Percentiles rank a stretch among this genome's conserved stretches.
These are phyloP conservation scores for Thamnaconus septentrionalis DNA, from an alignment of 2,113 vertebrate genomes.

Conservation along the genomic window DNA sequence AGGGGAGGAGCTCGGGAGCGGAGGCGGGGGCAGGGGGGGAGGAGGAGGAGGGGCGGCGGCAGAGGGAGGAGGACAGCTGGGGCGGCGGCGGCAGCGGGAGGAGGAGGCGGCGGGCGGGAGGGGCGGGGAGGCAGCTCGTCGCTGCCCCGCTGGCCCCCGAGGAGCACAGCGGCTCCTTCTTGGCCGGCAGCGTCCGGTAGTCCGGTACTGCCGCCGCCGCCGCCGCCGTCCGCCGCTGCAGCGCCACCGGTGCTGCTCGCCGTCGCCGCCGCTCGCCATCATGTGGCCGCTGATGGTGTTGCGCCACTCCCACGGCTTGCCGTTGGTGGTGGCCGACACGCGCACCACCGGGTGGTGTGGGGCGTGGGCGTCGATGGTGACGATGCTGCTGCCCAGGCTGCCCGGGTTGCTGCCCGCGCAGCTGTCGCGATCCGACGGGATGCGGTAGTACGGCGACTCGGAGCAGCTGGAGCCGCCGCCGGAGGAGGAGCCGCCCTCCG, in stretches of 20 bases:
- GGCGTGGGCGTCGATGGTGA: constrained; percentile 92
- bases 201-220: constrained; percentile 70
- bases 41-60: constrained; percentile 40
- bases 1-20: constrained; percentile 32
- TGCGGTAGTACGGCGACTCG: constrained; percentile 90
- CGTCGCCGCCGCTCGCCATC: constrained; percentile 29
- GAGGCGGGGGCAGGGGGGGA: constrained; percentile 53
- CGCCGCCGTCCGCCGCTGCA: constrained; percentile 70
- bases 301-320: constrained; percentile 88
- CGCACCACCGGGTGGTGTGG: constrained; percentile 93
- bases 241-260: constrained; percentile 74
- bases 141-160: constrained; percentile 75
- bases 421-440: constrained; percentile 88
- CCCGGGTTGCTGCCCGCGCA: constrained; percentile 73
- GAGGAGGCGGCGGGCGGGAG: constrained; percentile 45
- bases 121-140: constrained; percentile 58
- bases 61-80: constrained; percentile 47
- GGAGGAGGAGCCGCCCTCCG: constrained; percentile 81
- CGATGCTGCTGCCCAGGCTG: constrained; percentile 88
- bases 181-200: constrained; percentile 76
- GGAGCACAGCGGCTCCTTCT: constrained; percentile 80
- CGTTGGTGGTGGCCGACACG: constrained; percentile 80
- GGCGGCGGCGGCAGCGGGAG: constrained; percentile 69
- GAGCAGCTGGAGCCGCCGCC: constrained; percentile 86
- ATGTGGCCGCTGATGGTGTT: constrained; percentile 74